Base-by-base conservation (phyloP, 2,113 vertebrate species). In the Hipposideros armiger region DNA sequence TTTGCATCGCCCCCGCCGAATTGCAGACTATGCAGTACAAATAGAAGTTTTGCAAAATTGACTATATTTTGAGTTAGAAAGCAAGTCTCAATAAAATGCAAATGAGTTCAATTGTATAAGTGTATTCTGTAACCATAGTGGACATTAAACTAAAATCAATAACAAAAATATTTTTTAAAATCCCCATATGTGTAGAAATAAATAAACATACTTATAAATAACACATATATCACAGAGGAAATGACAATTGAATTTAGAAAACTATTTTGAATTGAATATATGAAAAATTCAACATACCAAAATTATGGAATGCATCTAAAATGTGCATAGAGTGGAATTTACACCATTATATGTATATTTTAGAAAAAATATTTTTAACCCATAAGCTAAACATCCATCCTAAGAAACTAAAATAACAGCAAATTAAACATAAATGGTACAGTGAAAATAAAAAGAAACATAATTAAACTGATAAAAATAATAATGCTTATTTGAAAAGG, bases 11-110 rank as follows among this genome's bases (percentile, higher is more conserved):
- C 8, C 3, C 15, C 16, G 30, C 42, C 8, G 2, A 47, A 8
- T 30, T 77, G 26, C 24, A 83, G 30, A 40, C 8, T 7, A 67
- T 19, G 8, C 47, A 78, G 28, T 64, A 64, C 15, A 64, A 13
- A 88, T 4, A 77, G 7, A 94, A 86, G 22, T 82, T 90, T 72
- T 89, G 5, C n/a, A 77, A 96, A 67, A 69, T 52, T 40, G 32
- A 95, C 73, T 56, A 10, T 42, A 36, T 73, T 22, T 30, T 91
- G 62, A 17, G 14, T 88, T 47, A 60, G 80, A 84, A 96, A 81
- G 50, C 17, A 81, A 50, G 36, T 28, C 11, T 82, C 28, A 82
- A 47, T 62, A 56, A 93, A 95, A 88, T 40, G 9, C 15, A 50
- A 95, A 40, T 58, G 4, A 42, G n/a, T 94, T 86, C 30, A 96